Evolutionary conservation across 92 coral and sea anemone species (phyloP).

Genomic region (Palythoa heliodiscus): DNA sequence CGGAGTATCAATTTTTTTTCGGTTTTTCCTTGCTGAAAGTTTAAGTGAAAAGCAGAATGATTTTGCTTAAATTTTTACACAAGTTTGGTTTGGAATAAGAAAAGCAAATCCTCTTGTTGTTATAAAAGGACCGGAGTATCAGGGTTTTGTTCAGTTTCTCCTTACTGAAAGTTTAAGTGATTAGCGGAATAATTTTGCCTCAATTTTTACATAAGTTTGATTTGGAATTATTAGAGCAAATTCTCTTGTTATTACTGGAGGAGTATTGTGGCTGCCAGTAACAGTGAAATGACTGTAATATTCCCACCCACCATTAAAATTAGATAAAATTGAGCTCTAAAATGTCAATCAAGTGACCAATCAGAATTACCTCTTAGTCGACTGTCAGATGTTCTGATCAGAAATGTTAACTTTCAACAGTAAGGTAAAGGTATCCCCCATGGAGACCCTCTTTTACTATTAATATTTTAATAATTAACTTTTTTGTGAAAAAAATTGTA

Average conservation of each 20-base stretch:
- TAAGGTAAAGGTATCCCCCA: constrained; percentile 14
- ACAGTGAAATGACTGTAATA: constrained; percentile 11
- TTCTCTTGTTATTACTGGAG: constrained; percentile 9
- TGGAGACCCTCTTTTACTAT: constrained; percentile 13
- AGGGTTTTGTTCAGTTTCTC: constrained; percentile 4
- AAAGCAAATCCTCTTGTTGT: constrained; percentile 12
- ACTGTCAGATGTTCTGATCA: constrained; percentile 13
- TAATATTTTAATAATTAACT: constrained; percentile 8
- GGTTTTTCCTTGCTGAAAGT: constrained; percentile 13
- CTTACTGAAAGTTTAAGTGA: constrained; percentile 6
- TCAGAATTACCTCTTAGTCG: constrained; percentile 13
- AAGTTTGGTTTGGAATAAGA: constrained; percentile 11
- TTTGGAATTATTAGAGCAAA: constrained; percentile 11
- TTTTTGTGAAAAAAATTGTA: constrained; percentile 23
- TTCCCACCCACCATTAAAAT: constrained; percentile 13
- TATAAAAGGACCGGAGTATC: constrained; percentile 12
- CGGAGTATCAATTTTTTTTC: constrained; percentile 11
- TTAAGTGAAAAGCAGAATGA: constrained; percentile 11
- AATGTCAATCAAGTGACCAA: constrained; percentile 12
- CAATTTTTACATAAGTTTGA: constrained; percentile 7
- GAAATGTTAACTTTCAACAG: constrained; percentile 11
- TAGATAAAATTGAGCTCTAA: constrained; percentile 11
- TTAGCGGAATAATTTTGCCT: constrained; percentile 12
- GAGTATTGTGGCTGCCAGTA: constrained; percentile 14
- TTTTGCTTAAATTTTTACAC: constrained; percentile 10